Evolutionary conservation across 1,140 invertebrate genomes (phyloP).

Genomic region (fruit fly (Drosophila melanogaster)): Release_6_plus_ISO1_MT NT_033777.3:12321501-12322000

Average conservation of each 20-base stretch:
- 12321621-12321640: too few relatives aligned
- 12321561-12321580: neutral
- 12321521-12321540: neutral
- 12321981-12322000: constrained; percentile 54
- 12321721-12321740: constrained; percentile 2
- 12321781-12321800: constrained; percentile 8
- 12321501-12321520: constrained; percentile 5
- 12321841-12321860: constrained; percentile 68
- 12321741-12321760: constrained; percentile 13
- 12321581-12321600: too few relatives aligned
- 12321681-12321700: neutral
- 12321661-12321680: too few relatives aligned
- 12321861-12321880: constrained; percentile 24
- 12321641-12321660: too few relatives aligned
- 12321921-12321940: constrained; percentile 15
- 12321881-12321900: constrained; percentile 75
- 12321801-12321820: constrained; percentile 2
- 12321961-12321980: constrained; percentile 61
- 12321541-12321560: neutral
- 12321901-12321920: constrained; percentile 55
- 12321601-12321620: too few relatives aligned
- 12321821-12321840: constrained; percentile 7
- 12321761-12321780: constrained; percentile 35
- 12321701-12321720: neutral
- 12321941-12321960: constrained; percentile 80